Conservation (phyloP, 2,888 invertebrate genomes). For the Psococerastis gibbosa region DNA sequence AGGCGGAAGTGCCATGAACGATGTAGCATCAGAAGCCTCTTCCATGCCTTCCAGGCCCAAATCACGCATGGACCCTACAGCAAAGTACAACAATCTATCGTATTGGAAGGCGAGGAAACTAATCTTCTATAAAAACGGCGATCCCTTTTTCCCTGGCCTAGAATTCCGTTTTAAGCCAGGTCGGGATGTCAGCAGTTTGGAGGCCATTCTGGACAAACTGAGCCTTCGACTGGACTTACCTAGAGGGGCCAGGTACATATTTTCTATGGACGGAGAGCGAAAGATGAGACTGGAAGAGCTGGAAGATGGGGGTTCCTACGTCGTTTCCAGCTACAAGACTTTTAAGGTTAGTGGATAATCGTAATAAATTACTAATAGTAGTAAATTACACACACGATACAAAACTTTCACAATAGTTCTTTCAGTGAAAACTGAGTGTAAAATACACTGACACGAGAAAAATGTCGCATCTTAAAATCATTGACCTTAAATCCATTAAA, state of each 20-base stretch:
- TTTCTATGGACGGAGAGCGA: constrained; percentile 77
- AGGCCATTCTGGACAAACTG: constrained; percentile 66
- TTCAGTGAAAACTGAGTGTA: too few species aligned
- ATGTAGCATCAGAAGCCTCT: constrained; percentile 39
- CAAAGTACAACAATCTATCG: constrained; percentile 56
- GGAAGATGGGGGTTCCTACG: constrained; percentile 80
- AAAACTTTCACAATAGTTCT: too few species aligned
- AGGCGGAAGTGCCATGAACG: constrained; percentile 25
- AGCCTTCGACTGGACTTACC: constrained; percentile 75
- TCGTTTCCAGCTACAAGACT: constrained; percentile 79
- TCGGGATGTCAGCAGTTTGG: constrained; percentile 67
- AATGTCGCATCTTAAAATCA: too few species aligned
- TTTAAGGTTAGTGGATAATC: constrained; percentile 88
- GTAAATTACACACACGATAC: too few species aligned
- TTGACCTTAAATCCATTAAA: too few species aligned
- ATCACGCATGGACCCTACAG: constrained; percentile 28
- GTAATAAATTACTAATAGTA: too few species aligned
- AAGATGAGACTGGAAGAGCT: constrained; percentile 69
- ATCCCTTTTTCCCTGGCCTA: constrained; percentile 76
- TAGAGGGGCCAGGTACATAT: constrained; percentile 75
- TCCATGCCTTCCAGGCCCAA: constrained; percentile 34
- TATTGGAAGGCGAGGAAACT: constrained; percentile 60
- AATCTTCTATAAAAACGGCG: constrained; percentile 77
- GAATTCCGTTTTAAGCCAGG: constrained; percentile 79
- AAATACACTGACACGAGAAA: too few species aligned